Percentiles rank a stretch among this genome's conserved stretches.
Evolutionary conservation across 2,888 invertebrate genomes (phyloP).

Genomic region (Drosophila cognata): DNA sequence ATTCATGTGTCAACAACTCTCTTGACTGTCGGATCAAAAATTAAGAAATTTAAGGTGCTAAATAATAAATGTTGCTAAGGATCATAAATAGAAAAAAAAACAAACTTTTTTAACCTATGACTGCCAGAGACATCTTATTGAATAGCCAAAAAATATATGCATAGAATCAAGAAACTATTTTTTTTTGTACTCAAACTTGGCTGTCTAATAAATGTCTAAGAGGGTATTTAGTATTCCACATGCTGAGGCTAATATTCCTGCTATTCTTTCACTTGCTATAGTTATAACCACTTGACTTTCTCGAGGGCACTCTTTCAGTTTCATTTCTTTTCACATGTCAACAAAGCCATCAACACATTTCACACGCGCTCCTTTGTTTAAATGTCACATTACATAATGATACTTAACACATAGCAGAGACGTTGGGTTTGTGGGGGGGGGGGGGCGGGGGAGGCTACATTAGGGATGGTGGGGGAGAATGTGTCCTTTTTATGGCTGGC

Average conservation of each 20-base stretch:
- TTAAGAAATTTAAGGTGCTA: background rate
- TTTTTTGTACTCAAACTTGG: background rate
- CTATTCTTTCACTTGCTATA: conserved; percentile 29
- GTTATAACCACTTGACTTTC: conserved; percentile 69
- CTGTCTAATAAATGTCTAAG: background rate
- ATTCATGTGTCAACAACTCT: background rate
- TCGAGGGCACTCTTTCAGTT: conserved; percentile 39
- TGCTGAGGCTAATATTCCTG: background rate
- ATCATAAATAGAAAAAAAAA: background rate
- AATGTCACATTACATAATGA: conserved; percentile 79
- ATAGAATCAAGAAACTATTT: background rate
- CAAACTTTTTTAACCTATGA: no score
- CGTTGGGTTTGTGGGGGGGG: background rate
- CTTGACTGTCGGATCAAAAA: background rate
- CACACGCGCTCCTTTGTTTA: conserved; percentile 69
- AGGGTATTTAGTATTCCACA: conserved; percentile 1
- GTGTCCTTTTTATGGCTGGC: conserved; percentile 58
- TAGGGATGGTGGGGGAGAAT: background rate
- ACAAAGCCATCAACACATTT: conserved; percentile 69
- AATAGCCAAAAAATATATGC: no score
- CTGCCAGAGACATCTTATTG: background rate
- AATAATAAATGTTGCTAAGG: background rate
- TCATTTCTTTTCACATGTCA: conserved; percentile 70
- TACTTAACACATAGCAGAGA: conserved; percentile 61
- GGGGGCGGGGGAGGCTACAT: background rate